These are phyloP conservation scores for Gouania willdenowi DNA, from an alignment of 2,797 vertebrate genomes.

Conservation along the genomic window DNA sequence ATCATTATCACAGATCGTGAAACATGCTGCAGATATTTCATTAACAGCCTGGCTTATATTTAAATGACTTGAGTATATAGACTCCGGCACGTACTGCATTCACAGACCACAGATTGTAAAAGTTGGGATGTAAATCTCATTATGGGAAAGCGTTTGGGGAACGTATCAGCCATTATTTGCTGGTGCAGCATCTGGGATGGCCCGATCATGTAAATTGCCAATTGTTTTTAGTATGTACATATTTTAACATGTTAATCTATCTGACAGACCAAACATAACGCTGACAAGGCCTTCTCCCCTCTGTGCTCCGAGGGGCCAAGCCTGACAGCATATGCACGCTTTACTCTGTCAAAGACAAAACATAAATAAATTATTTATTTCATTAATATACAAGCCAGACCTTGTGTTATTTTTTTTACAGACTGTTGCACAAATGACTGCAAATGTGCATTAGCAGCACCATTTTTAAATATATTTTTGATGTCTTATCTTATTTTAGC, in stretches of 20 bases:
- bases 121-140: slow-evolving; percentile 49
- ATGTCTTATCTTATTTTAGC: too few species aligned
- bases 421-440: slow-evolving; percentile 36
- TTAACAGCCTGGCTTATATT: slow-evolving; percentile 35
- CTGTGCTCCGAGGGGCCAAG: slow-evolving; percentile 34
- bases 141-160: slow-evolving; percentile 26
- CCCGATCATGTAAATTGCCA: slow-evolving; percentile 53
- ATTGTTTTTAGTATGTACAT: slow-evolving; percentile 67
- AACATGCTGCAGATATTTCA: slow-evolving; percentile 12
- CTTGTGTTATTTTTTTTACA: slow-evolving; percentile 19
- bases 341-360: slow-evolving; percentile 32
- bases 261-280: slow-evolving; percentile 53
- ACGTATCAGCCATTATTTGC: slow-evolving; percentile 12
- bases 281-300: slow-evolving; percentile 51
- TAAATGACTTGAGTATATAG: slow-evolving; percentile 25
- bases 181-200: slow-evolving; percentile 26
- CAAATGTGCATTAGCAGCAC: slow-evolving; percentile 22
- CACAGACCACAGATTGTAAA: slow-evolving; percentile 17
- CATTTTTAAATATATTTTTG: too few species aligned
- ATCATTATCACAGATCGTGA: slow-evolving; percentile 1
- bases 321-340: slow-evolving; percentile 12
- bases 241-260: slow-evolving; percentile 65
- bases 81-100: slow-evolving; percentile 21
- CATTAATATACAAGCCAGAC: slow-evolving; percentile 48
- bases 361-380: slow-evolving; percentile 51